Conservation (phyloP, 2,113 vertebrate genomes). For the Pao palembangensis region DNA sequence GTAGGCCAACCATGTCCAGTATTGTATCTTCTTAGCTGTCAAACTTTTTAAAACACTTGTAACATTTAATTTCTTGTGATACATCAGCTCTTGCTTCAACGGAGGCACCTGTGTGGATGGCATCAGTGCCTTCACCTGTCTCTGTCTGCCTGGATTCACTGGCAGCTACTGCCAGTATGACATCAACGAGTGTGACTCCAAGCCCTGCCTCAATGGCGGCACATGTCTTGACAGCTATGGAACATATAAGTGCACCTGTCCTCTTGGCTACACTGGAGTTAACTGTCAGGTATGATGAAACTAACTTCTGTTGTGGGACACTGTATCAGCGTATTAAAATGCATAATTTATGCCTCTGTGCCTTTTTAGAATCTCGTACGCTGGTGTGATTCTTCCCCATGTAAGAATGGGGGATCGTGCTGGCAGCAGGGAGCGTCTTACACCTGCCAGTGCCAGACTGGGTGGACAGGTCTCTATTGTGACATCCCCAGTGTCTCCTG, state of each 20-base stretch:
- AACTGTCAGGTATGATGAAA: conserved; percentile 87
- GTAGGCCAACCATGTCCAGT: conserved; percentile 56
- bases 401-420: conserved; percentile 90
- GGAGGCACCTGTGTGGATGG: conserved; percentile 93
- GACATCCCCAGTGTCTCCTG: conserved; percentile 96
- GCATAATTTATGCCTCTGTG: not conserved
- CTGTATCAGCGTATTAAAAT: not conserved
- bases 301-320: not conserved
- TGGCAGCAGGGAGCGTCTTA: conserved; percentile 90
- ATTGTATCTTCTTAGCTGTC: too few species aligned
- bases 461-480: conserved; percentile 93
- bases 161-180: conserved; percentile 96
- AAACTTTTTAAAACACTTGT: not conserved
- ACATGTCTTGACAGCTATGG: conserved; percentile 94
- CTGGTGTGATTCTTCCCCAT: conserved; percentile 94
- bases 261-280: conserved; percentile 90
- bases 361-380: conserved; percentile 85
- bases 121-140: conserved; percentile 91
- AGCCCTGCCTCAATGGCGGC: conserved; percentile 90
- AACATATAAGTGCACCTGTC: conserved; percentile 92
- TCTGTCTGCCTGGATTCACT: conserved; percentile 88
- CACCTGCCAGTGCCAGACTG: conserved; percentile 89
- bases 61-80: conserved; percentile 5
- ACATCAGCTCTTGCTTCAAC: conserved; percentile 91
- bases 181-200: conserved; percentile 93